Evolutionary conservation across 2,797 vertebrate species (phyloP).

Genomic region (Epinephelus awoara): DNA sequence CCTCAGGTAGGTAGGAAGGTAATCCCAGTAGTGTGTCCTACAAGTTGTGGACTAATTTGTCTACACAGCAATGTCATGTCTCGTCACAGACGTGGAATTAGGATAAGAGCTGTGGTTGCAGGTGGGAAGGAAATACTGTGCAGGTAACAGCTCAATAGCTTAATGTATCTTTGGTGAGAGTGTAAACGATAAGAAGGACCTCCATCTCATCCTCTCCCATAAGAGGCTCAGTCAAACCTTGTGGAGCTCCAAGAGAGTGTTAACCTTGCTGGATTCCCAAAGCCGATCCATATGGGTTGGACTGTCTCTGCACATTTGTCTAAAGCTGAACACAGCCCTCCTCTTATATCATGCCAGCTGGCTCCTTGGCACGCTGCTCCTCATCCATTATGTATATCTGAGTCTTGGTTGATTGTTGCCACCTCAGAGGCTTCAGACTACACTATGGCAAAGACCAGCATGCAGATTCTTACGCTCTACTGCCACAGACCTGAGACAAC

Average conservation of each 20-base stretch:
- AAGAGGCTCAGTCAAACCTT: constrained; percentile 62
- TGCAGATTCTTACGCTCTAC: constrained; percentile 40
- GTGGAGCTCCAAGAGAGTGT: constrained; percentile 48
- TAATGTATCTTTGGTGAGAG: constrained; percentile 47
- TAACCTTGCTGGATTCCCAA: constrained; percentile 66
- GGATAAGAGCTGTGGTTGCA: constrained; percentile 35
- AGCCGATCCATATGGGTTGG: constrained; percentile 66
- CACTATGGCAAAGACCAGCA: constrained; percentile 44
- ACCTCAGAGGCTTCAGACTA: constrained; percentile 61
- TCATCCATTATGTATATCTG: constrained; percentile 81
- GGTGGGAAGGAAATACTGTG: constrained; percentile 23
- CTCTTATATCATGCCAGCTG: constrained; percentile 76
- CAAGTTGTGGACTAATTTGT: constrained; percentile 49
- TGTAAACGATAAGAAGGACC: constrained; percentile 50
- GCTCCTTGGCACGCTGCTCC: constrained; percentile 61
- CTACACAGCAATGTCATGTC: constrained; percentile 40
- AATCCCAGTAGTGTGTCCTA: constrained; percentile 32
- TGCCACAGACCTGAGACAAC: constrained; percentile 46
- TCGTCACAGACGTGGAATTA: constrained; percentile 11
- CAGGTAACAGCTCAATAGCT: constrained; percentile 53
- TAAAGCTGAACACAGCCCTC: constrained; percentile 68
- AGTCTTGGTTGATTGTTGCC: constrained; percentile 73
- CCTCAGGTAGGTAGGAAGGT: constrained; percentile 26
- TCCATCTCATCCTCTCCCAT: constrained; percentile 50
- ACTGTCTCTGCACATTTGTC: constrained; percentile 73